These are phyloP conservation scores for Oreochromis tanganicae DNA, from an alignment of 2,113 vertebrate genomes.

Conservation along the genomic window DNA sequence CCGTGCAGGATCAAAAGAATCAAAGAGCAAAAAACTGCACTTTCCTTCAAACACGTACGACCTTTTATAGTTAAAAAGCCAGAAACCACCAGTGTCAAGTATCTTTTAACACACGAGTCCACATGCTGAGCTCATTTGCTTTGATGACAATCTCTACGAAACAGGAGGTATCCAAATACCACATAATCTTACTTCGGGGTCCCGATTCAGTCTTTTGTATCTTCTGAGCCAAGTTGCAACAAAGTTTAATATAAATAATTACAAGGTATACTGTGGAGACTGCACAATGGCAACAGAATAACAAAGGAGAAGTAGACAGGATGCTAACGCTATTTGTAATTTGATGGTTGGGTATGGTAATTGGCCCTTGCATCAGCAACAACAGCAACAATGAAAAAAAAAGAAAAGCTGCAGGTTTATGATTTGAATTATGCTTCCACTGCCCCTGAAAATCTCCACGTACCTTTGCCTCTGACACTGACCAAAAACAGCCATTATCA, in stretches of 20 bases:
- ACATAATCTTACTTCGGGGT: not conserved
- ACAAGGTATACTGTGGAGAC: not conserved
- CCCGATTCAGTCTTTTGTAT: not conserved
- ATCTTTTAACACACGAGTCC: not conserved
- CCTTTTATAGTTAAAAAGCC: not conserved
- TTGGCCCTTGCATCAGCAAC: not conserved
- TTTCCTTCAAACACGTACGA: not conserved
- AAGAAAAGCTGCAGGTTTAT: conserved; percentile 9
- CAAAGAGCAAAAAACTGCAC: not conserved
- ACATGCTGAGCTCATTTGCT: not conserved
- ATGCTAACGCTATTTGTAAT: conserved; percentile 11
- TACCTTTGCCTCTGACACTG: not conserved
- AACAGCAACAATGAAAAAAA: not conserved
- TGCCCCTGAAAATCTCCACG: conserved; percentile 13
- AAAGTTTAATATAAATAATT: not conserved
- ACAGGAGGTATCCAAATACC: not conserved
- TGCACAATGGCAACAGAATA: not conserved
- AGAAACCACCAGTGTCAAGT: not conserved
- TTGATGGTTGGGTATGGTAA: conserved; percentile 10
- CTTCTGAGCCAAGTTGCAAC: not conserved
- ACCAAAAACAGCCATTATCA: not conserved
- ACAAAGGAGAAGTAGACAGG: not conserved
- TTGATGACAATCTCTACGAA: conserved; percentile 15
- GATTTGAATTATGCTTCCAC: conserved; percentile 16
- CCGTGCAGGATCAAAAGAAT: not conserved